Evolutionary conservation across 92 coral and sea anemone genomes (phyloP), one percentile per base, ranked within the genome.

Genomic region (Plumapathes pennacea): DNA sequence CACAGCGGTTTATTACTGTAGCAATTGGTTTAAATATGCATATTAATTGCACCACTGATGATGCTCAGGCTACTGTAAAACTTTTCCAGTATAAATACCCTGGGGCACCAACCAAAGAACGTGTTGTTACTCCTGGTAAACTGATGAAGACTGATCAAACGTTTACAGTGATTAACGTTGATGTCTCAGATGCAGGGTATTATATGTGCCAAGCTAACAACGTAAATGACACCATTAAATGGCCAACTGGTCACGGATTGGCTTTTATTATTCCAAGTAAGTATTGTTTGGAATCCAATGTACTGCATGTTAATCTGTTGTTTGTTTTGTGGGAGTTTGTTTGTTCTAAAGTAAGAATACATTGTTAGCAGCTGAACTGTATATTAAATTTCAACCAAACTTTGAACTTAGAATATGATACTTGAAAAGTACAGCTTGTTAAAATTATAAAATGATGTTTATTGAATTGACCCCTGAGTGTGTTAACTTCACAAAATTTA

Each of bases 31-130:
- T n/a, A n/a, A n/a, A n/a, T n/a, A n/a, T n/a, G n/a, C n/a, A n/a
- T 3, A 60, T 60, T 28, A 30, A 60, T 23, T 60, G 67, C 13
- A 19, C 67, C 18, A 60, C 67, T 13, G 32, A 43, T 43, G 53
- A 43, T 41, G 40, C 19, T 7, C 28, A 28, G 11, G 67, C 54
- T 18, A 12, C 18, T 5, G 67, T 60, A 29, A 42, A 50, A 6
- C 67, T 60, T 10, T 31, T 17, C 2, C 25, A 19, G 19, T 18
- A n/a, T 21, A 28, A 40, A 5, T 40, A 42, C 10, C 53, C 52
- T 18, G 42, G 28, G 19, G 23, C 11, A 20, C 10, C 29, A 9
- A 28, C 14, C 30, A 12, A 3, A 17, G 53, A 60, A 29, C 67
- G 37, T 0, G 46, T 29, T 19, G 51, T 29, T 0, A 26, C 12